A percentile compares a stretch with the other conserved stretches of the same genome.
Evolutionary conservation across 2,888 invertebrate species (phyloP).

Genomic region (Alloplasta piceator): DNA sequence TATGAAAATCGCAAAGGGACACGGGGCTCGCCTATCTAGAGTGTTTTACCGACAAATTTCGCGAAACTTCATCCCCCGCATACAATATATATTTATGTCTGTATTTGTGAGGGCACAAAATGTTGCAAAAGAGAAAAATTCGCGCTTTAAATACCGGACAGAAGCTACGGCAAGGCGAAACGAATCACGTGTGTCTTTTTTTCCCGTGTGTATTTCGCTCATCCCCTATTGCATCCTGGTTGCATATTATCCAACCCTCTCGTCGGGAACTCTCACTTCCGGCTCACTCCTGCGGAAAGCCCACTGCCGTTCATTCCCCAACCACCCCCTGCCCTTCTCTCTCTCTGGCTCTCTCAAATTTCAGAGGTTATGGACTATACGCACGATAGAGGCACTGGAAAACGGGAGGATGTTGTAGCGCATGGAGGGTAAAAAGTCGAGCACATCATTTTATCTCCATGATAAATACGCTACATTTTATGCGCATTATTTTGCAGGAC

Average conservation of each 20-base stretch:
- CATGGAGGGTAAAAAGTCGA: slow-evolving; percentile 77
- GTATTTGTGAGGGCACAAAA: neutral
- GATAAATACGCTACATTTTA: slow-evolving; percentile 83
- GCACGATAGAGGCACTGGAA: slow-evolving; percentile 52
- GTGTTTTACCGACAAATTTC: slow-evolving; percentile 63
- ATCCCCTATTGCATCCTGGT: slow-evolving; percentile 44
- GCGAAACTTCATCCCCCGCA: slow-evolving; percentile 29
- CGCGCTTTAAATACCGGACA: slow-evolving; percentile 37
- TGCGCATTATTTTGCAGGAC: slow-evolving; percentile 81
- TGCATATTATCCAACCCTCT: slow-evolving; percentile 69
- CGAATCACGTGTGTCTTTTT: slow-evolving; percentile 36
- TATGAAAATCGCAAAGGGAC: slow-evolving; percentile 21
- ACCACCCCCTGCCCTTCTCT: slow-evolving; percentile 18
- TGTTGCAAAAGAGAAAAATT: neutral
- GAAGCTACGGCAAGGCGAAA: slow-evolving; percentile 40
- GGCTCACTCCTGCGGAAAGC: slow-evolving; percentile 67
- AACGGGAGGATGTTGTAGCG: neutral
- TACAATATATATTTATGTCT: slow-evolving; percentile 28
- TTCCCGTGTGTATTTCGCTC: slow-evolving; percentile 29
- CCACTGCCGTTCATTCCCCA: slow-evolving; percentile 29
- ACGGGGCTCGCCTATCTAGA: slow-evolving; percentile 50
- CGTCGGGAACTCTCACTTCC: slow-evolving; percentile 70
- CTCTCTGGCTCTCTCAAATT: slow-evolving; percentile 62
- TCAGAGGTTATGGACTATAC: slow-evolving; percentile 69
- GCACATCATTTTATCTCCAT: slow-evolving; percentile 82